Evolutionary conservation across 2,113 vertebrate genomes (phyloP).

Genomic region (Platysteira castanea): DNA sequence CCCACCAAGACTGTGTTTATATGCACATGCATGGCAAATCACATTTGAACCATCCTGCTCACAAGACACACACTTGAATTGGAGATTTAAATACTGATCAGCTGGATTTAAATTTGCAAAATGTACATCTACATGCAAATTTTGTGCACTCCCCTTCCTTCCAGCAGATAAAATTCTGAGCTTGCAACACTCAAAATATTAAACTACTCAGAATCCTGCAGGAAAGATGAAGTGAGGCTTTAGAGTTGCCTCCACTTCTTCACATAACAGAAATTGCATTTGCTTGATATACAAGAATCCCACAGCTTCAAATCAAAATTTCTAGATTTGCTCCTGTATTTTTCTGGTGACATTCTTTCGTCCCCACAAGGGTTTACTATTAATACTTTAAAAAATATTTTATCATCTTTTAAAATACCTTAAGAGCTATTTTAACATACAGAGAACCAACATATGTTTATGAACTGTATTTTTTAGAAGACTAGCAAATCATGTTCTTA

Average conservation of each 20-base stretch:
- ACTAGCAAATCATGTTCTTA: neutral
- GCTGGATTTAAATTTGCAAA: neutral
- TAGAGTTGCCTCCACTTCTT: neutral
- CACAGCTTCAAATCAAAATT: neutral
- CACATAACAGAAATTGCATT: neutral
- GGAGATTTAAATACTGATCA: neutral
- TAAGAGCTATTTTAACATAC: neutral
- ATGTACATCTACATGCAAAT: neutral
- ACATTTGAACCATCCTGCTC: neutral
- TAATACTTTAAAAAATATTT: neutral
- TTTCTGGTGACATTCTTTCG: neutral
- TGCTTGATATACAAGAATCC: neutral
- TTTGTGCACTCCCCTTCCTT: neutral
- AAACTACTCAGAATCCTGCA: neutral
- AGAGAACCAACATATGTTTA: neutral
- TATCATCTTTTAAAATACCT: neutral
- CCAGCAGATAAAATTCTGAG: neutral
- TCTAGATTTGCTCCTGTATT: neutral
- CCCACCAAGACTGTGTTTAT: neutral
- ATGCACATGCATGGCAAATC: neutral
- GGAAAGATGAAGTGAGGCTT: neutral
- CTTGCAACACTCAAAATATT: neutral
- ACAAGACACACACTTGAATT: neutral
- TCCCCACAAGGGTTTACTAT: neutral
- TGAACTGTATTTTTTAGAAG: neutral